These are phyloP conservation scores for Dasypus novemcinctus DNA, from an alignment of 2,113 vertebrate species.

Conservation along the genomic window DNA sequence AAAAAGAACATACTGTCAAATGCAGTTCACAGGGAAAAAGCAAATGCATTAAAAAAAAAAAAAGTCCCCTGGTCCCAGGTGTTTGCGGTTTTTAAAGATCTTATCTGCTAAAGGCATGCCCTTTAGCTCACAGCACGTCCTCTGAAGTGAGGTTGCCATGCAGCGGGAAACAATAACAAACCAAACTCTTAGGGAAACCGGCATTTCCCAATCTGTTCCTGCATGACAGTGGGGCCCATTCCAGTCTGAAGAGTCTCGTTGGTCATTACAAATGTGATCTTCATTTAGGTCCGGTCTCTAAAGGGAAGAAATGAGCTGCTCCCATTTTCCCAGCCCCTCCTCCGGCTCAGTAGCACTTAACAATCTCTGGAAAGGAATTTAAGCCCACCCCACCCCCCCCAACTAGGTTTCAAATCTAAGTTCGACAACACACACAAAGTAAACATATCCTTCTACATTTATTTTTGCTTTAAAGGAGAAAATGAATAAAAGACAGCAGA, in stretches of 20 bases:
- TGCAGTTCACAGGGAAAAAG: conserved; percentile 61
- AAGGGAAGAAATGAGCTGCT: neutral
- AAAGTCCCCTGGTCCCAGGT: conserved; percentile 68
- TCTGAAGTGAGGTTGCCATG: conserved; percentile 58
- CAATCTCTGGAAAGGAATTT: neutral
- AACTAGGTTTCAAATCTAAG: conserved; percentile 69
- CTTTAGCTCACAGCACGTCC: conserved; percentile 67
- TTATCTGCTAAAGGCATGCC: conserved; percentile 50
- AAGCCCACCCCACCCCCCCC: neutral
- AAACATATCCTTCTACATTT: conserved; percentile 71
- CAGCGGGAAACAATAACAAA: conserved; percentile 14
- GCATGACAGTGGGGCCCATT: conserved; percentile 33
- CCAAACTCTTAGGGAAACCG: conserved; percentile 52
- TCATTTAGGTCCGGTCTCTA: conserved; percentile 59
- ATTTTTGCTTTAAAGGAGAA: conserved; percentile 69
- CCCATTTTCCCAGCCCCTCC: neutral
- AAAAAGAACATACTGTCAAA: conserved; percentile 35
- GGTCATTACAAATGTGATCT: conserved; percentile 52
- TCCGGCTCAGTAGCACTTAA: neutral
- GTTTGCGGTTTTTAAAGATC: conserved; percentile 52
- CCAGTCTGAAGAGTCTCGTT: conserved; percentile 68
- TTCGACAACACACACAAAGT: conserved; percentile 73
- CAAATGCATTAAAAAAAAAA: conserved; percentile 27
- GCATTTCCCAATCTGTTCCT: conserved; percentile 47
- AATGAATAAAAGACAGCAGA: conserved; percentile 60